phyloP scores from a whole-genome alignment of 2,113 vertebrate genomes.

The Hippocampus mohnikei region DNA sequence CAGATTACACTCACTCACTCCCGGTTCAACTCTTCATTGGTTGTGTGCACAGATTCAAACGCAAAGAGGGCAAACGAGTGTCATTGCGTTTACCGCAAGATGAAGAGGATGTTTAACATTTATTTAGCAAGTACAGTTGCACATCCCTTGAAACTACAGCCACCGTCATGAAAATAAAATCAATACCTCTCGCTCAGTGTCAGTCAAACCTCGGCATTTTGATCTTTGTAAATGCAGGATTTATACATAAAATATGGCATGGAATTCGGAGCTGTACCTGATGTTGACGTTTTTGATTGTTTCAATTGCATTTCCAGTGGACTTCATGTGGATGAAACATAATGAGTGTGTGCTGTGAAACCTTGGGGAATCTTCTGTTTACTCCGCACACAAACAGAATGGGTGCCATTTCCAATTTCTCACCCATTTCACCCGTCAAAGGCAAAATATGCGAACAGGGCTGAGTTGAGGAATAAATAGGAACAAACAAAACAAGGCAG shows the following conservation, averaged over 20 bases:
- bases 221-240: too few relatives aligned
- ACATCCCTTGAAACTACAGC: background rate
- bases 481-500: constrained; percentile 33
- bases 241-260: too few relatives aligned
- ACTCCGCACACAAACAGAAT: constrained; percentile 38
- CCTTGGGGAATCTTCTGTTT: constrained; percentile 34
- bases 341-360: constrained; percentile 16
- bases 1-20: constrained; percentile 49
- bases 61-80: constrained; percentile 4
- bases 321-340: constrained; percentile 19
- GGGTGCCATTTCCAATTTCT: constrained; percentile 49
- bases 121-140: background rate
- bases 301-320: background rate
- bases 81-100: background rate
- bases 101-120: background rate
- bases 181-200: too few relatives aligned
- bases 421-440: constrained; percentile 50
- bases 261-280: too few relatives aligned
- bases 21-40: constrained; percentile 14
- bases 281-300: background rate
- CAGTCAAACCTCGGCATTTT: too few relatives aligned
- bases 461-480: constrained; percentile 40
- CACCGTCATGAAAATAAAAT: too few relatives aligned
- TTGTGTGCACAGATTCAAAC: background rate
- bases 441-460: constrained; percentile 20